Conservation (phyloP, 2,113 vertebrate species). For the Cephalopholis sonnerati region DNA sequence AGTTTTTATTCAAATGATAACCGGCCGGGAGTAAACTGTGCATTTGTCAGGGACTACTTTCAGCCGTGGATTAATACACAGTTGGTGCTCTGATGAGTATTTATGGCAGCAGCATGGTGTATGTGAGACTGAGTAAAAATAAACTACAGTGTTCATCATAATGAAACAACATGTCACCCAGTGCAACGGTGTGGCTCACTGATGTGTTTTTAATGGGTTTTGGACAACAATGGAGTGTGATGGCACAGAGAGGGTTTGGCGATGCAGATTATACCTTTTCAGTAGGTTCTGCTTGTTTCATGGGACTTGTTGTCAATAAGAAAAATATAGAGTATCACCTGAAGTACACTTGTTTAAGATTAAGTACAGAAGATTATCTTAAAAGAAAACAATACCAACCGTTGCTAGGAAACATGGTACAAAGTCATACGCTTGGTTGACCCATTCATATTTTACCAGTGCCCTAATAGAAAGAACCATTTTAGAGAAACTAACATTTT, state of each 20-base stretch:
- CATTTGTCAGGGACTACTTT: background rate
- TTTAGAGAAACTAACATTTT: background rate
- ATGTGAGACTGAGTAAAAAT: slow-evolving; percentile 4
- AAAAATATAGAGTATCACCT: background rate
- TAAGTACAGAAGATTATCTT: background rate
- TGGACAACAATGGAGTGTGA: background rate
- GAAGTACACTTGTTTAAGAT: background rate
- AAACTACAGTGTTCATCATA: background rate
- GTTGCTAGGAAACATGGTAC: background rate
- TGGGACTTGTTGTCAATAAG: background rate
- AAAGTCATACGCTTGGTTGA: background rate
- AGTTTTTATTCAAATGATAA: background rate
- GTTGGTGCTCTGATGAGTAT: background rate
- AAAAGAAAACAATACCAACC: background rate
- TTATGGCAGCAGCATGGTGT: background rate
- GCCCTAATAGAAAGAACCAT: background rate
- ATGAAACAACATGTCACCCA: background rate
- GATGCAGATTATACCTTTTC: background rate
- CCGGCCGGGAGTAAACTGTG: background rate
- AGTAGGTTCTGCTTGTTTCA: background rate
- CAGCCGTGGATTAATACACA: background rate
- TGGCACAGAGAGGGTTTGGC: background rate
- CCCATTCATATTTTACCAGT: background rate
- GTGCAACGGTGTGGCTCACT: background rate
- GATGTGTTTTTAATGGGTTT: slow-evolving; percentile 21